Percentiles rank a stretch among this genome's conserved stretches.
Evolutionary conservation across 2,888 invertebrate genomes (phyloP).

Genomic region (Germaria angustata): DNA sequence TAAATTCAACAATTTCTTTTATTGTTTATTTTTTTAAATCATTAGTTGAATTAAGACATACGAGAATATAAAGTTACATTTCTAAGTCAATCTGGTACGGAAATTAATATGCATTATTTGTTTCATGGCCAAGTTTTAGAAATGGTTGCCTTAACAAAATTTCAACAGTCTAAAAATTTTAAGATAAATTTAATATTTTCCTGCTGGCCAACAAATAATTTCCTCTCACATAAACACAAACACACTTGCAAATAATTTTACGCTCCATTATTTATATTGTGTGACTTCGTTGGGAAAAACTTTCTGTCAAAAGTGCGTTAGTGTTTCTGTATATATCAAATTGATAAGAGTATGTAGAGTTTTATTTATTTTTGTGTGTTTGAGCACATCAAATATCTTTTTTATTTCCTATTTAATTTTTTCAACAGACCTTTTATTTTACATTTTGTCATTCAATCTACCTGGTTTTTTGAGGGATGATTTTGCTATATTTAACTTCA

Average conservation of each 20-base stretch:
- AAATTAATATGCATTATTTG: slow-evolving; percentile 52
- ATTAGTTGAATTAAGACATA: neutral
- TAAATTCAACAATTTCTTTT: too few relatives aligned
- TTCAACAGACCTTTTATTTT: too few relatives aligned
- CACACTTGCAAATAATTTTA: neutral
- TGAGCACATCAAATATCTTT: too few relatives aligned
- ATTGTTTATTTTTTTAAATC: slow-evolving; percentile 29
- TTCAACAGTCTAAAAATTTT: neutral
- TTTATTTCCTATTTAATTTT: too few relatives aligned
- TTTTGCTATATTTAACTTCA: too few relatives aligned
- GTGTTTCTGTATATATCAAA: too few relatives aligned
- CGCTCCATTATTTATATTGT: slow-evolving; percentile 40
- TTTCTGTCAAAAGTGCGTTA: neutral
- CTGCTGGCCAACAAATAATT: neutral
- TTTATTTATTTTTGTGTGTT: too few relatives aligned
- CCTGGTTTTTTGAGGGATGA: too few relatives aligned
- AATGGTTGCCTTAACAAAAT: neutral
- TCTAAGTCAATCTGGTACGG: slow-evolving; percentile 43
- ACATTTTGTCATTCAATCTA: too few relatives aligned
- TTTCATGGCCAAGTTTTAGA: slow-evolving; percentile 18
- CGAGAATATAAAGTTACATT: neutral
- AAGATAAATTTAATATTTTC: neutral
- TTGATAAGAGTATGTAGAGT: too few relatives aligned
- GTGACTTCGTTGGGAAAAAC: neutral
- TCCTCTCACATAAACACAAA: neutral